These are phyloP conservation scores for Haemorhous mexicanus DNA, from an alignment of 2,113 vertebrate genomes.

Conservation along the genomic window DNA sequence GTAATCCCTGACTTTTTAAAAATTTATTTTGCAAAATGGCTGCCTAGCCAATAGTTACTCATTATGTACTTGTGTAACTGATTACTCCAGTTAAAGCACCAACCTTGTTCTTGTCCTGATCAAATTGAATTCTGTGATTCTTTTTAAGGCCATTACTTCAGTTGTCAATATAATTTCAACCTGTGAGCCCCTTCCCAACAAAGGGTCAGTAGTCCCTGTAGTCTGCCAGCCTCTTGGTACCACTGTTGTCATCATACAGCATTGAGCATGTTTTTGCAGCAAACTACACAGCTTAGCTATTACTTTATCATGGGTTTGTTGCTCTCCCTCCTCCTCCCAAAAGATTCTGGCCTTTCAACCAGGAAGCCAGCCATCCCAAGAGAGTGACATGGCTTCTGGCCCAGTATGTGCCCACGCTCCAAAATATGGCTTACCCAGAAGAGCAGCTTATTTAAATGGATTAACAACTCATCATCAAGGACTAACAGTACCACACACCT, in stretches of 20 bases:
- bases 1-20: neutral
- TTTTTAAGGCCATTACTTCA: neutral
- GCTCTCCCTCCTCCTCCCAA: neutral
- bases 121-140: neutral
- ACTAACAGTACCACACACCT: neutral
- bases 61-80: neutral
- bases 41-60: neutral
- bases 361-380: conserved; percentile 15
- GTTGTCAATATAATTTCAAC: neutral
- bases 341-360: neutral
- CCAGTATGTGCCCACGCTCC: neutral
- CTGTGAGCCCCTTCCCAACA: neutral
- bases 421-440: neutral
- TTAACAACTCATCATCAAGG: conserved; percentile 6
- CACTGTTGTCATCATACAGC: neutral
- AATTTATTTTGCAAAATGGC: neutral
- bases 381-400: conserved; percentile 22
- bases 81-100: neutral
- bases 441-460: neutral
- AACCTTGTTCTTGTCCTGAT: neutral
- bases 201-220: neutral
- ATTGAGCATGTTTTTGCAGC: neutral
- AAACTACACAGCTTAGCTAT: neutral
- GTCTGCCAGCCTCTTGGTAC: neutral
- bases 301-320: neutral